Evolutionary conservation across 1,140 invertebrate genomes (phyloP), one percentile per base, ranked within the genome.

Genomic region (Manduca sexta): DNA sequence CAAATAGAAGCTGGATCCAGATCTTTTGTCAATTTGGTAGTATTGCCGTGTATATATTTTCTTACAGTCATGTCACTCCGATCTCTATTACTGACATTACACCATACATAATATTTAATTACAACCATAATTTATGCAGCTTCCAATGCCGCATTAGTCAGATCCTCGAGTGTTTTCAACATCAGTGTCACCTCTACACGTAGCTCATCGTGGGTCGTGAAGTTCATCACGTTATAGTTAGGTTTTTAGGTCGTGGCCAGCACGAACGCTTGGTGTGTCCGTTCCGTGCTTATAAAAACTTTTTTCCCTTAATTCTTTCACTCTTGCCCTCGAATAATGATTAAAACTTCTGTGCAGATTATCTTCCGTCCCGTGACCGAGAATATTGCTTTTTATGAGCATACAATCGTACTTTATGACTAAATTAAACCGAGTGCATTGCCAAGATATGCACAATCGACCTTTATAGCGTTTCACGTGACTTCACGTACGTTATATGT

Each of bases 381-480:
- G 38, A 2, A 40, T 12, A 11, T 40, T 14, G 13, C n/a, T 35
- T 18, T 11, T 40, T 18, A 40, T 40, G 14, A 15, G 14, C 8
- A 7, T 40, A 17, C 11, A 40, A 49, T 44, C 14, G 17, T 38
- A 38, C 21, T 31, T 54, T 45, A 30, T 53, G 42, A 49, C 51
- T 39, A 56, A 53, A 48, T 34, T 49, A 46, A 42, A 51, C 43
- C 35, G 33, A 21, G 21, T 12, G 10, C 45, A 40, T 46, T 65
- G 59, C 59, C 56, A 60, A 62, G 39, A 18, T 48, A 46, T 50
- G 41, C 30, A 34, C 13, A 12, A 45, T 30, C 43, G 45, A 63
- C 52, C 56, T 56, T 45, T 52, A 50, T 60, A 29, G 53, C 34
- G 17, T 21, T 65, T 65, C 64, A 67, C 64, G 64, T 64, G 64